A percentile compares a stretch with the other conserved stretches of the same genome.
phyloP scores from a whole-genome alignment of 2,888 invertebrate species.

The Ormyrus rosae region DNA sequence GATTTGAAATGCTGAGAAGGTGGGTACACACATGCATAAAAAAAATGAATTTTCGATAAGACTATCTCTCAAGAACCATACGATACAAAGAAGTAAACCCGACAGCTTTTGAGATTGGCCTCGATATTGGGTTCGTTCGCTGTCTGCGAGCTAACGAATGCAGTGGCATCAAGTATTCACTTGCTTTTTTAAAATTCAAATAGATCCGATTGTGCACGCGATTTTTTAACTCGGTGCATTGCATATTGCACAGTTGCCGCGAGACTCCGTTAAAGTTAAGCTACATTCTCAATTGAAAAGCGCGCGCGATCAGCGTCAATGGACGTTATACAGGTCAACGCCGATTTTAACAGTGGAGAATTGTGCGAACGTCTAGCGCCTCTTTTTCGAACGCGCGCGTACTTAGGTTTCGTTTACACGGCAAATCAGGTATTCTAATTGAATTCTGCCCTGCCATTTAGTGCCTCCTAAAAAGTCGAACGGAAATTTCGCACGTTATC shows the following conservation, averaged over 20 bases:
- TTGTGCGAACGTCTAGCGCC: slow-evolving; percentile 11
- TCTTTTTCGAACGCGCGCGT: slow-evolving; percentile 24
- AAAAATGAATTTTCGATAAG: too few species aligned
- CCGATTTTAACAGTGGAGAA: slow-evolving; percentile 37
- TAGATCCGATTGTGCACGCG: slow-evolving; percentile 49
- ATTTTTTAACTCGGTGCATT: background rate
- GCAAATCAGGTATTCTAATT: slow-evolving; percentile 28
- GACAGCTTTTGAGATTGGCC: too few species aligned
- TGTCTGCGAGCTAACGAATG: background rate
- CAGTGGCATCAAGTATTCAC: too few species aligned
- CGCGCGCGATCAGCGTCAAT: slow-evolving; percentile 54
- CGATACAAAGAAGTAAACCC: too few species aligned
- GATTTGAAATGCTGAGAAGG: too few species aligned
- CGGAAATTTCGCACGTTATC: too few species aligned
- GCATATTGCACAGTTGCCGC: background rate
- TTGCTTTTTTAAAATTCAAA: background rate
- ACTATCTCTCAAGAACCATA: too few species aligned
- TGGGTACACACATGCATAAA: too few species aligned
- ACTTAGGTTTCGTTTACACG: background rate
- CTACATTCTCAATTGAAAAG: slow-evolving; percentile 38
- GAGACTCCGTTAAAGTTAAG: slow-evolving; percentile 57
- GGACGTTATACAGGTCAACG: slow-evolving; percentile 61
- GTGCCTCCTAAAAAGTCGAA: too few species aligned
- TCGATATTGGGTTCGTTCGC: too few species aligned
- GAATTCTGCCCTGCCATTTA: background rate